Evolutionary conservation across 2,888 invertebrate genomes (phyloP), one percentile per base, ranked within the genome.

Genomic region (Lathronympha strigana): DNA sequence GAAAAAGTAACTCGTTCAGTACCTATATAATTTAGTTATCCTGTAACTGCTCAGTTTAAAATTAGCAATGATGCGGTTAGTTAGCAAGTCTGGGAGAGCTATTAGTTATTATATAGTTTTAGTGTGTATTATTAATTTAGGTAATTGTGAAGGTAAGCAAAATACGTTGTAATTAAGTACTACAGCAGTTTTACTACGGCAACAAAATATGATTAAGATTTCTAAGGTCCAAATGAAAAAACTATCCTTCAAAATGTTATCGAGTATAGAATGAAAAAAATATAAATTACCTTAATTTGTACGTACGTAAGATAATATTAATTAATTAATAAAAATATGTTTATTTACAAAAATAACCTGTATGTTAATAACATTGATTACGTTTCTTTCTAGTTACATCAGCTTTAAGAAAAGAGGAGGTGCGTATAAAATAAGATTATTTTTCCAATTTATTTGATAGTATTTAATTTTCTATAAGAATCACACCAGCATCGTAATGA

Each of bases 81-180:
- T 21, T 45, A 36, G 31, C 0, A 58, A 53, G 45, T 53, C 15
- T 4, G 8, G 23, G n/a, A 43, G 21, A 11, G 21, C n/a, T 19
- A 28, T 58, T 28, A 53, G n/a, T 58, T 36, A 1, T 36, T 13
- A 51, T 25, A 36, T 53, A 19, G 33, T 38, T 45, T 19, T 60
- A 21, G 13, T 53, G 51, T 45, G 51, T 36, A 21, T 53, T 19
- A 9, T 11, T 9, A 15, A 51, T 36, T 53, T 51, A 21, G 45
- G 11, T 21, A 51, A 13, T 9, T 33, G 64, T 36, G 58, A 51
- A 21, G 50, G 64, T 57, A 53, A 53, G 64, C 28, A 5, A 15
- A 6, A 15, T 2, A 4, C 3, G 15, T 28, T 15, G 25, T 49
- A 25, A 25, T 2, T 28, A 33, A 2, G 9, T 8, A 33, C 33